These are phyloP conservation scores for Pissodes strobi DNA, from an alignment of 1,140 invertebrate genomes.

Conservation along the genomic window DNA sequence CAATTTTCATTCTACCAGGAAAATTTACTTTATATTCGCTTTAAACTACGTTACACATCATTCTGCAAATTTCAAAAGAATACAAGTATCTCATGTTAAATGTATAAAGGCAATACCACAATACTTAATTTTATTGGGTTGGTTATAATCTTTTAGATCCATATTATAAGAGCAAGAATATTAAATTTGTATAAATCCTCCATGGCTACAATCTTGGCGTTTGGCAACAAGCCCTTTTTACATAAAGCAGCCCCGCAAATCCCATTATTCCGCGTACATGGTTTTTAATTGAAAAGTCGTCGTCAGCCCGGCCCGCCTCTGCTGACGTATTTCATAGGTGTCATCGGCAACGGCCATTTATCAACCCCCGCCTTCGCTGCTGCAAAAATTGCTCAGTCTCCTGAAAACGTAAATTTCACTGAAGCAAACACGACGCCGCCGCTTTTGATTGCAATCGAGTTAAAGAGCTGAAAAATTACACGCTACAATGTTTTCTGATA, in stretches of 20 bases:
- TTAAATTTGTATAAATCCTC: neutral
- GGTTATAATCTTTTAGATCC: too few relatives aligned
- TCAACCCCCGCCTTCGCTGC: slow-evolving; percentile 41
- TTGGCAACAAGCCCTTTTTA: slow-evolving; percentile 9
- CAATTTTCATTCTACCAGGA: too few relatives aligned
- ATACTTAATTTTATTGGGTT: too few relatives aligned
- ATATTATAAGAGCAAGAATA: too few relatives aligned
- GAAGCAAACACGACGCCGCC: slow-evolving; percentile 46
- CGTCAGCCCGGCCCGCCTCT: slow-evolving; percentile 40
- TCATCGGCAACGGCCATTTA: slow-evolving; percentile 56
- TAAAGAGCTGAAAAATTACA: too few relatives aligned
- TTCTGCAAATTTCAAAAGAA: too few relatives aligned
- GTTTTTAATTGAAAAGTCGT: slow-evolving; percentile 56
- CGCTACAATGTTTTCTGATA: too few relatives aligned
- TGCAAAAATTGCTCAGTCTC: slow-evolving; percentile 52
- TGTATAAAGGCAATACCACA: too few relatives aligned
- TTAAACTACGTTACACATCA: too few relatives aligned
- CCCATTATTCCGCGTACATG: slow-evolving; percentile 55
- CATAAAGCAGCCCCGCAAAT: slow-evolving; percentile 48
- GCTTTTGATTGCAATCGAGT: slow-evolving; percentile 32
- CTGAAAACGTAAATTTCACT: slow-evolving; percentile 50
- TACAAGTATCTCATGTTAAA: too few relatives aligned
- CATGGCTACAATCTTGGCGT: slow-evolving; percentile 13
- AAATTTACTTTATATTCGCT: too few relatives aligned
- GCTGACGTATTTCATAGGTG: slow-evolving; percentile 55